Evolutionary conservation across 2,888 invertebrate species (phyloP).

Genomic region (Drosophila siamana): DNA sequence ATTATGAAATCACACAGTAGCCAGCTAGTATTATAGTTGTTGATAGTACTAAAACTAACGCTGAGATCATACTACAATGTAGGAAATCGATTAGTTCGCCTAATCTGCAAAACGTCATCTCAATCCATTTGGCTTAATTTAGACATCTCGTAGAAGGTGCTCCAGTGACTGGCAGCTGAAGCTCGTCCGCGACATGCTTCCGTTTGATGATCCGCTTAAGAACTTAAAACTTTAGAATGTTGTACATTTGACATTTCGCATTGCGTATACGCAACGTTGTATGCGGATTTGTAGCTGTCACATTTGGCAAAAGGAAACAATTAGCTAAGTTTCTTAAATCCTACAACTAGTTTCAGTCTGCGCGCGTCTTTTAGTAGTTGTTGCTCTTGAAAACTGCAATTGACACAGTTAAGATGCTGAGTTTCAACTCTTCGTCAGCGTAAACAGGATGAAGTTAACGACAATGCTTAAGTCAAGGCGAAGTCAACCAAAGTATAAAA

Average conservation of each 20-base stretch:
- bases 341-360: slow-evolving; percentile 18
- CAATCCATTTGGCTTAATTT: slow-evolving; percentile 64
- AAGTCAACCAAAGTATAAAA: slow-evolving; percentile 43
- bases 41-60: background rate
- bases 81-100: slow-evolving; percentile 58
- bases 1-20: slow-evolving; percentile 64
- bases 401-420: slow-evolving; percentile 68
- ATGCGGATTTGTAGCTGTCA: slow-evolving; percentile 18
- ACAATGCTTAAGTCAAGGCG: slow-evolving; percentile 74
- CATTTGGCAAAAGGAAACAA: slow-evolving; percentile 46
- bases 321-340: slow-evolving; percentile 32
- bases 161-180: background rate
- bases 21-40: slow-evolving; percentile 3
- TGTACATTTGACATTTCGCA: slow-evolving; percentile 43
- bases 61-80: slow-evolving; percentile 61
- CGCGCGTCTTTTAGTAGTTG: slow-evolving; percentile 19
- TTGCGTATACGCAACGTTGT: slow-evolving; percentile 55
- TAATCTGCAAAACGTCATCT: slow-evolving; percentile 13
- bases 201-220: slow-evolving; percentile 69
- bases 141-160: slow-evolving; percentile 43
- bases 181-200: slow-evolving; percentile 54
- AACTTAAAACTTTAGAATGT: slow-evolving; percentile 35
- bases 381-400: slow-evolving; percentile 76
- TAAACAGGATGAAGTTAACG: slow-evolving; percentile 71
- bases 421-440: slow-evolving; percentile 37